Evolutionary conservation across 2,888 invertebrate species (phyloP), one percentile per base, ranked within the genome.

Genomic region (Aspidapion aeneum): DNA sequence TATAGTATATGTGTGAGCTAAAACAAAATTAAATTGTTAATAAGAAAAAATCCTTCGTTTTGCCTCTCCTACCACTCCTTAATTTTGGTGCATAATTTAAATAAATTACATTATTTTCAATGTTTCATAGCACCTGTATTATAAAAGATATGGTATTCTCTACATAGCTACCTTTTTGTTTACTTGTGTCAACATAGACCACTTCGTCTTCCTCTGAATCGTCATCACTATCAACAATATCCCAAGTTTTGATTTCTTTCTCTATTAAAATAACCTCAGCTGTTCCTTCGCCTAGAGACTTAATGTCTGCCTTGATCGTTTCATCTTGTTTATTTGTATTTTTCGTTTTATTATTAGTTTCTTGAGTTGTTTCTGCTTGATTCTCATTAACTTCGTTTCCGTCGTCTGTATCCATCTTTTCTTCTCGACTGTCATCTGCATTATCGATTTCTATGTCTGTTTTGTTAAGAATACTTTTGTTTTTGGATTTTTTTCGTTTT

Each of bases 191-290:
- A 16, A 73, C 60, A 52, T 65, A 57, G 51, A 68, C 55, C 20
- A 71, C 60, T 49, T 67, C 70, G 63, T 67, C 55, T 49, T 55
- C 66, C 49, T 76, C 74, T 62, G 74, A 73, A 51, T 74, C 72
- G 61, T 75, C 75, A 48, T 78, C 78, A 54, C 74, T 76, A 63
- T 73, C 74, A 55, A 72, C 72, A 57, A 69, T 68, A 55, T 66
- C 68, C 73, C 75, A 75, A 12, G 56, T 64, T 60, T 68, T 68
- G 65, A 66, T 68, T 19, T 63, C 63, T 54, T 70, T 65, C 49
- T 68, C 63, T 60, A 68, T 69, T 17, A 74, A 75, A 61, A 82
- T 66, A 57, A 83, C 76, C 66, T 79, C 79, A 1, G 82, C 82
- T 35, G 81, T 79, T 60, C 79, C 78, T 66, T 76, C 70, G 54